These are phyloP conservation scores for Hylaea fasciaria DNA, from an alignment of 2,888 invertebrate genomes.

Conservation along the genomic window DNA sequence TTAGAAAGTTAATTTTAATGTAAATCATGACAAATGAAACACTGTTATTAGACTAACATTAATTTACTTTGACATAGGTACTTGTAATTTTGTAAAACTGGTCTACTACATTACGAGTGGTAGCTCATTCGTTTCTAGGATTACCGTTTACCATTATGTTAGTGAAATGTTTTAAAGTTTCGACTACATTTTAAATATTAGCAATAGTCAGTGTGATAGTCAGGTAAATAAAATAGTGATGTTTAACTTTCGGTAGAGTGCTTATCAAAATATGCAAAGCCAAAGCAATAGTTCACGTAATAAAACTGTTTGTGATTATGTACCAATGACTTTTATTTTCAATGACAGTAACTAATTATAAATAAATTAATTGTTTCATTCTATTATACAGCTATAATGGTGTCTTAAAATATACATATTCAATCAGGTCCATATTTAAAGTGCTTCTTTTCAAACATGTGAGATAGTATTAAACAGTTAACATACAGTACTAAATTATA, in stretches of 20 bases:
- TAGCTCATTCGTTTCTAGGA: neutral
- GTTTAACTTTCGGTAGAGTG: too few species aligned
- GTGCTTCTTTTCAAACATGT: constrained; percentile 1
- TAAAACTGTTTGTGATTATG: constrained; percentile 33
- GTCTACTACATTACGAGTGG: neutral
- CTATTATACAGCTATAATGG: constrained; percentile 1
- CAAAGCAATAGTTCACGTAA: constrained; percentile 20
- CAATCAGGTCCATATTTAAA: constrained; percentile 12
- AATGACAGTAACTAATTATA: constrained; percentile 31
- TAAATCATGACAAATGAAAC: too few species aligned
- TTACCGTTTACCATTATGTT: too few species aligned
- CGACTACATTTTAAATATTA: neutral
- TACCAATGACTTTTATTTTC: constrained; percentile 21
- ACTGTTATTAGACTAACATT: neutral
- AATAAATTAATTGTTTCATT: constrained; percentile 26
- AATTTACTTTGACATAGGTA: neutral
- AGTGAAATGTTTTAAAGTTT: too few species aligned
- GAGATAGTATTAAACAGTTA: constrained; percentile 1
- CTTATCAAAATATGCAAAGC: constrained; percentile 25
- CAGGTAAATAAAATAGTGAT: neutral
- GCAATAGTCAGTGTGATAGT: neutral
- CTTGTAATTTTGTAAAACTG: too few species aligned
- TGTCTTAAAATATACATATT: constrained; percentile 3
- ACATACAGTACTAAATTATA: constrained; percentile 1
- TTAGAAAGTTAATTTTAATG: too few species aligned